phyloP scores from a whole-genome alignment of 2,888 invertebrate genomes.

The Drosophila anomelani region DNA sequence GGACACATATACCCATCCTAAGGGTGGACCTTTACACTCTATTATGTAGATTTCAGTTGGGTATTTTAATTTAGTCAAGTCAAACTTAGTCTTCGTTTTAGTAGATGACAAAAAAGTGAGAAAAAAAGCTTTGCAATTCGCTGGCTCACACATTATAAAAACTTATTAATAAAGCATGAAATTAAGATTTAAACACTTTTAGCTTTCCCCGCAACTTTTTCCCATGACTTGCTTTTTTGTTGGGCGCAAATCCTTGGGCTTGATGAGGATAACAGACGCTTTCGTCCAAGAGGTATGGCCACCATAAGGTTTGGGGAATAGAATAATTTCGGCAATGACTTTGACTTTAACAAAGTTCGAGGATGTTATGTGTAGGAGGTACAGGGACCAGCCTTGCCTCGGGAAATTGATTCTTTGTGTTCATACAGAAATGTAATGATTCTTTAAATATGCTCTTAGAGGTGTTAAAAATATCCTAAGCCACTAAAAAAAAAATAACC shows the following conservation, averaged over 20 bases:
- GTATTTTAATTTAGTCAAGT: neutral
- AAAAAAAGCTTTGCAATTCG: neutral
- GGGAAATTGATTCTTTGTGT: neutral
- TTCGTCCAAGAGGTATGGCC: neutral
- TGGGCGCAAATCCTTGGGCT: neutral
- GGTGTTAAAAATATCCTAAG: too few species aligned
- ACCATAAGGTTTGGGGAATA: neutral
- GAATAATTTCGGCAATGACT: neutral
- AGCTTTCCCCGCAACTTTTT: neutral
- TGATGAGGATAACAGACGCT: slow-evolving; percentile 3
- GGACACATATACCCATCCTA: slow-evolving; percentile 13
- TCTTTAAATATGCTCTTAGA: too few species aligned
- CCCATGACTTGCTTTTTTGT: slow-evolving; percentile 4
- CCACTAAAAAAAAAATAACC: too few species aligned
- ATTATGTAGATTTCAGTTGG: too few species aligned
- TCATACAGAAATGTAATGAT: neutral
- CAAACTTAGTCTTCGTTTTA: neutral
- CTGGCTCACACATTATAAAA: neutral
- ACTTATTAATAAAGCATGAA: neutral
- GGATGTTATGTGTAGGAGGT: neutral
- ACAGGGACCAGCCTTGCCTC: neutral
- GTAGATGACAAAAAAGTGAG: too few species aligned
- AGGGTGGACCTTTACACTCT: slow-evolving; percentile 14
- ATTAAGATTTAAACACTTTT: neutral
- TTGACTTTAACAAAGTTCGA: neutral